Percentiles rank a stretch among this genome's conserved stretches.
Evolutionary conservation across 2,888 invertebrate species (phyloP).

Genomic region (Falcaria lacertinaria): DNA sequence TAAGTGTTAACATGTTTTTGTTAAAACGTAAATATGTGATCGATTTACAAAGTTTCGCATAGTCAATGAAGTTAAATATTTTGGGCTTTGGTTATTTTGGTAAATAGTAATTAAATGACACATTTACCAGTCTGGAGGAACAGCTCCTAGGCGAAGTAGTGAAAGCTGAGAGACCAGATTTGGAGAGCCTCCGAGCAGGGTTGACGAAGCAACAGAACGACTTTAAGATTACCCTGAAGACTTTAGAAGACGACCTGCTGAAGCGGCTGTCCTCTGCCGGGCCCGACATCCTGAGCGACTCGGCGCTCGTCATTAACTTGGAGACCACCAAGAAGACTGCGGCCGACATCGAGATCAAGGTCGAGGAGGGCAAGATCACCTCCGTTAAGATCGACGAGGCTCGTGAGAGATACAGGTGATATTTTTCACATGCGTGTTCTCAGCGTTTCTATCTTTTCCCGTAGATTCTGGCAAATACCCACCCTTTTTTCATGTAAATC

Average conservation of each 20-base stretch:
- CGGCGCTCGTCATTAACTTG: slow-evolving; percentile 93
- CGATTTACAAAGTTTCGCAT: too few species aligned
- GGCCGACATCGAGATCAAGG: slow-evolving; percentile 92
- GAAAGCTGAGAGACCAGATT: slow-evolving; percentile 94
- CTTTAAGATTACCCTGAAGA: slow-evolving; percentile 95
- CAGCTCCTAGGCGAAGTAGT: slow-evolving; percentile 96
- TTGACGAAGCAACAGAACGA: slow-evolving; percentile 96
- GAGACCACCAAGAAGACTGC: slow-evolving; percentile 96
- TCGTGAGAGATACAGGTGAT: slow-evolving; percentile 88
- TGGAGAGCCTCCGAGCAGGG: slow-evolving; percentile 89
- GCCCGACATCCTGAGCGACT: slow-evolving; percentile 94
- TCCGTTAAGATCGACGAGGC: slow-evolving; percentile 94
- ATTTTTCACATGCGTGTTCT: not conserved
- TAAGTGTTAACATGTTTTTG: too few species aligned
- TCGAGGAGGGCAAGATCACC: slow-evolving; percentile 91
- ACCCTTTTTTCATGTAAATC: too few species aligned
- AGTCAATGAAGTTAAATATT: too few species aligned
- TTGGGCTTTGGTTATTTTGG: too few species aligned
- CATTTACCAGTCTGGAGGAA: slow-evolving; percentile 85
- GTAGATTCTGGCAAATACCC: too few species aligned
- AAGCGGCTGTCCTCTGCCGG: slow-evolving; percentile 93
- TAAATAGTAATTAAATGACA: too few species aligned
- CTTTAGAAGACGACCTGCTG: slow-evolving; percentile 93
- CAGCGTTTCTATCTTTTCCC: not conserved
- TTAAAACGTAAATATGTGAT: too few species aligned